Evolutionary conservation across 2,797 vertebrate genomes (phyloP).

Genomic region (Intellagama lesueurii): DNA sequence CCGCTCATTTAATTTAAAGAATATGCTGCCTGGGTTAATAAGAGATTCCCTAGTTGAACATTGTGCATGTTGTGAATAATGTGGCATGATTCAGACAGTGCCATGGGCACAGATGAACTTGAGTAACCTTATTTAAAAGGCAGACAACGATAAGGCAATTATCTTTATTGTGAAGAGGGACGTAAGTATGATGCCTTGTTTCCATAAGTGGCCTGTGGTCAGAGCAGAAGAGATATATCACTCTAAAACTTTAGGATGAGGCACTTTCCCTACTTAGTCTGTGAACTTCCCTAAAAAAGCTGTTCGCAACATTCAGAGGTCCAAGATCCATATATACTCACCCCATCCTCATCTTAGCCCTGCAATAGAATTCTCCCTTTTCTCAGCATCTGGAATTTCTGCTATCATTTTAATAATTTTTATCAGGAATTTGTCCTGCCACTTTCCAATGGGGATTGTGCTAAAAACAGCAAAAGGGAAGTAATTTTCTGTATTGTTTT

Average conservation of each 20-base stretch:
- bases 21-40: conserved; percentile 33
- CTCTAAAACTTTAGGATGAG: neutral
- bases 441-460: neutral
- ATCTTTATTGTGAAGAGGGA: neutral
- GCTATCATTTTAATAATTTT: neutral
- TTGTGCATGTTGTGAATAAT: conserved; percentile 2
- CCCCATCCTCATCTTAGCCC: neutral
- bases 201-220: neutral
- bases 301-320: no score
- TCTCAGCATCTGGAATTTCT: neutral
- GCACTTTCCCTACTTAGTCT: no score
- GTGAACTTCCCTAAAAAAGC: no score
- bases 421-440: neutral
- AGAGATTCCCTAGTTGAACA: conserved; percentile 41
- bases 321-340: no score
- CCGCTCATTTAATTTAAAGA: neutral
- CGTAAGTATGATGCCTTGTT: neutral
- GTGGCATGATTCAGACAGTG: conserved; percentile 33
- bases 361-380: neutral
- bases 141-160: neutral
- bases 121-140: neutral
- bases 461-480: neutral
- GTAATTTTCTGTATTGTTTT: neutral
- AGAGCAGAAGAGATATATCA: neutral
- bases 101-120: conserved; percentile 21